Base-by-base conservation (phyloP, 1,140 invertebrate genomes). In the Leptestheria dahalacensis region DNA sequence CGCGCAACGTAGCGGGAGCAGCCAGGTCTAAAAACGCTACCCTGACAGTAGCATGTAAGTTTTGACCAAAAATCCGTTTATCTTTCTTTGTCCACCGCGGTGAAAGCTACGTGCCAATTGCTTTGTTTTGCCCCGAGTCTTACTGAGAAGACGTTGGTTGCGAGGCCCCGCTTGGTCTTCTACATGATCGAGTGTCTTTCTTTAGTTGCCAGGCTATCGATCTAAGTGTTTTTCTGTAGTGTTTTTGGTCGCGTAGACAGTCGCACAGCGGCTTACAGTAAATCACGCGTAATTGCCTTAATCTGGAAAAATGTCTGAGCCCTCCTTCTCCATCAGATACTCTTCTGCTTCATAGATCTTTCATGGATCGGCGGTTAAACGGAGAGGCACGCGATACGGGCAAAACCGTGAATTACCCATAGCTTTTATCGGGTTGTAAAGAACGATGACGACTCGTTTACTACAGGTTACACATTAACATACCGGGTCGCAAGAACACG, bases 41-140 rank as follows among this genome's bases (percentile, higher is more conserved):
- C 48, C 78, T 97, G 58, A 85, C 91, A 73, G 88, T 96, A 68
- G 91, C 92, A 74, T 86, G 91, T 96, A 78, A 84, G 82, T 76
- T 59, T 29, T 25, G 33, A 41, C 33, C 6, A 15, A 15, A 9
- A 9, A 9, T 41, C 6, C 6, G 6, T 41, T 41, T 41, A 41
- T 41, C 33, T 41, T 41, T 15, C 6, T 28, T 21, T 47, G 4
- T 18, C 48, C 48, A 55, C 18, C 41, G 20, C 12, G 11, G 24
- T 29, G 12, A 46, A 20, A 18, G 53, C 33, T 1, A 41, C 53
- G 20, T 15, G 11, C n/a, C n/a, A n/a, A 52, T 11, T 25, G 0
- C 1, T 3, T 52, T 51, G 11, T 52, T 52, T 52, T 52, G 20
- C 11, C 11, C 11, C 11, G 15, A 52, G 0, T n/a, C 25, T 52